Evolutionary conservation across 1,140 invertebrate species (phyloP), one percentile per base, ranked within the genome.

Genomic region (Philotrypesis tridentata): DNA sequence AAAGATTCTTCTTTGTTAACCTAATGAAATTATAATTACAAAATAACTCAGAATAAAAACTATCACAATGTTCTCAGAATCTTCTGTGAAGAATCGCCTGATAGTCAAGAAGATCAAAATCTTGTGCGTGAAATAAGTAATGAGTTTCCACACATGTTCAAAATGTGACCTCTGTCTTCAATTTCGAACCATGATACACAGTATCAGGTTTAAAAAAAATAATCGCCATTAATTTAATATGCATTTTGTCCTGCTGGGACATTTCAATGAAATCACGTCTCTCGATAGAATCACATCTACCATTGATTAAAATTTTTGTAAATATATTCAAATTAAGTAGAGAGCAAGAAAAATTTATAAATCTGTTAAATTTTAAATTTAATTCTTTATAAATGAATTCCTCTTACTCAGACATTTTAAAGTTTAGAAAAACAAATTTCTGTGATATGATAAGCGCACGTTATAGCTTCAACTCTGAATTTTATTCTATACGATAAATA

Each of bases 101-200:
- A 93, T 78, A 96, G 96, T 87, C 93, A 94, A 80, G 92, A 93
- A 27, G 96, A 97, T 89, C 96, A 96, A 87, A 92, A 94, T 84
- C 91, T 96, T 55, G 95, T 97, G 23, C 92, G 95, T 65, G 95
- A 96, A 83, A 96, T 97, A 79, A 95, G 94, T 83, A 96, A 96
- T 87, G 95, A 96, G 90, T 97, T 97, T 92, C 96, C 96, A n/a
- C 94, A 96, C 85, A 94, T 95, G 86, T 96, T 97, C 87, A 95
- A 96, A 89, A 89, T 91, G 86, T 91, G 90, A 92, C 90, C 88
- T 86, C 85, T 86, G 70, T 76, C 87, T 33, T 84, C 84, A 33
- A 80, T 88, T 87, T 89, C 88, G 33, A 27, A 43, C 17, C 25
- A 77, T n/a, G 31, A 63, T 14, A 31, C 27, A 23, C 14, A 75